Evolutionary conservation across 37 sponge, comb jelly and placozoan genomes (phyloP).

Genomic region (Lycopodina hypogea): DNA sequence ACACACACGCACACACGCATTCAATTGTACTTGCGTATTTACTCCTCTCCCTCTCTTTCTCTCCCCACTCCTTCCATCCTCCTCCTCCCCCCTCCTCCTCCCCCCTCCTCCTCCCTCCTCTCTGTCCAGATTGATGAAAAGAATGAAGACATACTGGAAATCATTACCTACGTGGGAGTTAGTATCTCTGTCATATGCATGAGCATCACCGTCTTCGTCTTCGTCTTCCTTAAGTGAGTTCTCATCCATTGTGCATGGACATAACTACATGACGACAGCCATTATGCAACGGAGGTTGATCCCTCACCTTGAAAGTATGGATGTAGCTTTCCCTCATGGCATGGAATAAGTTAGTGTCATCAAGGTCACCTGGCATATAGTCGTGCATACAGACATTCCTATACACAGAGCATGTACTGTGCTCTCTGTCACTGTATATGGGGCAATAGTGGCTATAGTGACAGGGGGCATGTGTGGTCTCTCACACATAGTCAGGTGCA

Average conservation of each 20-base stretch:
- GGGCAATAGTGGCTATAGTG: no score
- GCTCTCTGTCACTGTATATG: no score
- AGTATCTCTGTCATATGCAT: conserved; percentile 47
- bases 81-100: no score
- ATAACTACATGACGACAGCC: no score
- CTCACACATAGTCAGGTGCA: no score
- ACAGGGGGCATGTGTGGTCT: no score
- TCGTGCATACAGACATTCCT: neutral
- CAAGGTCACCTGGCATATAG: neutral
- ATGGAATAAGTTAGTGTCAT: no score
- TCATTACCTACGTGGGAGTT: conserved; percentile 43
- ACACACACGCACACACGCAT: neutral
- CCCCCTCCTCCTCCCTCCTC: no score
- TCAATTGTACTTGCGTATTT: neutral
- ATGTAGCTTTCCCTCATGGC: no score
- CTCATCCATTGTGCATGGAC: neutral
- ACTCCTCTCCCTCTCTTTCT: neutral
- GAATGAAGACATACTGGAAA: neutral
- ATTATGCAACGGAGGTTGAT: no score
- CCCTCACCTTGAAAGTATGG: no score
- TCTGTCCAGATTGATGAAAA: neutral
- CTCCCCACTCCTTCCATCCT: neutral
- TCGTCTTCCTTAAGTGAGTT: conserved; percentile 36
- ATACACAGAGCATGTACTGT: no score
- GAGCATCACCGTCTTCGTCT: conserved; percentile 22